Base-by-base conservation (phyloP, 2,113 vertebrate genomes). In the Pachyramphus minor region DNA sequence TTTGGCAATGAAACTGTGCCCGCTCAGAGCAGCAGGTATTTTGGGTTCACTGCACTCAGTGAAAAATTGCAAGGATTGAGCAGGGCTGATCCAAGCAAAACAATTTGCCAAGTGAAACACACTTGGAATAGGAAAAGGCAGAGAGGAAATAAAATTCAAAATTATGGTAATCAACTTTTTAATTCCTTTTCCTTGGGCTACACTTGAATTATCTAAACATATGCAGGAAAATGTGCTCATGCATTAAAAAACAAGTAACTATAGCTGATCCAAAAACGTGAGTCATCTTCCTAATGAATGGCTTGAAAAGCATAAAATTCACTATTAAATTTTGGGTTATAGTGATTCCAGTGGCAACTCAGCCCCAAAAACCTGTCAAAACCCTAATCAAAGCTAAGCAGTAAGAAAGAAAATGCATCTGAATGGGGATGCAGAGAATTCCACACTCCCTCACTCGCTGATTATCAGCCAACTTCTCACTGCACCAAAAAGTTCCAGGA, bases 261-360 rank as follows among this genome's bases (percentile, higher is more conserved):
- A 0, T 0, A 67, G 23, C 8, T 39, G 60, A 64, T 42, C 75
- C 62, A 69, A 73, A 95, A 14, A 4, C 1, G 6, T 64, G 8
- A 3, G 1, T 7, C 59, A 19, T 66, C 83, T 81, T 72, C 62
- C 13, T 28, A 41, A 42, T 2, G 63, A 93, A 37, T 6, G 17
- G 42, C 25, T 81, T 60, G 49, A 82, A 67, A 95, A 94, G 86
- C 12, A 39, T 33, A 42, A 62, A 83, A 89, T 74, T 77, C 35
- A 31, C 80, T 60, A 24, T 47, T 50, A 33, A 58, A 68, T 82
- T 50, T 24, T 11, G 72, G 20, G 20, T 4, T 11, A 39, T 4
- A 73, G 50, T 27, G 3, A 84, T 95, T 95, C 69, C 4, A 17
- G 22, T 62, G 75, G 93, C 89, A 96, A 89, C 87, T 28, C 15